A percentile compares a stretch with the other conserved stretches of the same genome.
phyloP scores from a whole-genome alignment of 2,113 vertebrate genomes.

The Silurus asotus region DNA sequence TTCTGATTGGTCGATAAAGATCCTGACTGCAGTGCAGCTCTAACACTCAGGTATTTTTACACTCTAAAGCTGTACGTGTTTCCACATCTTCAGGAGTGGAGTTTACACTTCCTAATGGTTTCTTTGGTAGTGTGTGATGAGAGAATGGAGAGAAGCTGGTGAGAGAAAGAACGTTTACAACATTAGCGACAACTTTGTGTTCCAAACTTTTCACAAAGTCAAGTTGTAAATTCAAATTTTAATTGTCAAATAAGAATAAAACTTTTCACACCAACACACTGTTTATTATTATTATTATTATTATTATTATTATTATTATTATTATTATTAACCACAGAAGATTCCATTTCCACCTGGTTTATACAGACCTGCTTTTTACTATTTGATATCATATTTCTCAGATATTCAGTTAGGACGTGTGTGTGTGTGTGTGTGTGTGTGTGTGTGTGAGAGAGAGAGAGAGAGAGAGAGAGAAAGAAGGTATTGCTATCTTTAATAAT shows the following conservation, averaged over 20 bases:
- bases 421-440: accelerated
- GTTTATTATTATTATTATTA: not conserved
- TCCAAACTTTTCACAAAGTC: not conserved
- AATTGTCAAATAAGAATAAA: not conserved
- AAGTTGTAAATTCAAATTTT: not conserved
- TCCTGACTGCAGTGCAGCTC: not conserved
- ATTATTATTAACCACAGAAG: not conserved
- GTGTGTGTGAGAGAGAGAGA: not conserved
- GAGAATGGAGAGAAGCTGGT: not conserved
- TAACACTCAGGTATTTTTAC: not conserved
- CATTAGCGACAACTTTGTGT: not conserved
- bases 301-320: not conserved
- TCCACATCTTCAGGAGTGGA: not conserved
- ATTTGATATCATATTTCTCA: not conserved
- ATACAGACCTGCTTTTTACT: not conserved
- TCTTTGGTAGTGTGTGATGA: not conserved
- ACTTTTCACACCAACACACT: not conserved
- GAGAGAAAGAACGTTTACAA: not conserved
- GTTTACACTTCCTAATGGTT: not conserved
- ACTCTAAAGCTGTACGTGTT: not conserved
- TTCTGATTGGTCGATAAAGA: not conserved
- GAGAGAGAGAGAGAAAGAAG: no score
- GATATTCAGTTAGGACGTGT: not conserved
- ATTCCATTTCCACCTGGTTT: not conserved
- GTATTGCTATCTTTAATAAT: not conserved